phyloP scores from a whole-genome alignment of 2,113 vertebrate species.

The Scortum barcoo region DNA sequence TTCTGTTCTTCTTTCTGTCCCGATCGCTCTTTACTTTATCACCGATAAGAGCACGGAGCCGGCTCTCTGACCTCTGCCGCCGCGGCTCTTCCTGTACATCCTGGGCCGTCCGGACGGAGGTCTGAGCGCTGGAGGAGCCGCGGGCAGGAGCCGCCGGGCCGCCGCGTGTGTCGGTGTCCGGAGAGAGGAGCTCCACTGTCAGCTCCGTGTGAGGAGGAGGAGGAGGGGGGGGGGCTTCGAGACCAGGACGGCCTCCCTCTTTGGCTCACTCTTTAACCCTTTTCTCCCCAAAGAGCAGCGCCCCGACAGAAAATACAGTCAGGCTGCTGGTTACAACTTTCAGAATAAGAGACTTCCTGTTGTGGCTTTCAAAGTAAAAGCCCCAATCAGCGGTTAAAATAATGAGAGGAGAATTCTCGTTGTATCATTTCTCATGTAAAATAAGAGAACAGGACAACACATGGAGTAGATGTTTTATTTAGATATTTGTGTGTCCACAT shows the following conservation, averaged over 20 bases:
- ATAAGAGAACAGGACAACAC: too few relatives aligned
- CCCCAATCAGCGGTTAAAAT: background rate
- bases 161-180: too few relatives aligned
- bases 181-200: too few relatives aligned
- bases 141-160: background rate
- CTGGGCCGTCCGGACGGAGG: conserved; percentile 48
- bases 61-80: conserved; percentile 47
- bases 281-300: conserved; percentile 23
- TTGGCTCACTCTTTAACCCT: conserved; percentile 58
- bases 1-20: too few relatives aligned
- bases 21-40: conserved; percentile 43
- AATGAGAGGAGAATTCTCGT: background rate
- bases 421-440: too few relatives aligned
- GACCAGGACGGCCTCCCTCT: conserved; percentile 1
- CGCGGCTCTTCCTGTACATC: conserved; percentile 57
- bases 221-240: background rate
- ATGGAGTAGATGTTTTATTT: too few relatives aligned
- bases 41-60: conserved; percentile 52
- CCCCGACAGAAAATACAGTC: background rate
- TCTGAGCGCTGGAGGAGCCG: background rate
- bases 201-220: too few relatives aligned
- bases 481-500: too few relatives aligned
- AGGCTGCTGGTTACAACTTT: too few relatives aligned
- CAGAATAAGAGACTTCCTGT: background rate
- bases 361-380: conserved; percentile 43